These are phyloP conservation scores for Phania funesta DNA, from an alignment of 2,888 invertebrate species.

Conservation along the genomic window DNA sequence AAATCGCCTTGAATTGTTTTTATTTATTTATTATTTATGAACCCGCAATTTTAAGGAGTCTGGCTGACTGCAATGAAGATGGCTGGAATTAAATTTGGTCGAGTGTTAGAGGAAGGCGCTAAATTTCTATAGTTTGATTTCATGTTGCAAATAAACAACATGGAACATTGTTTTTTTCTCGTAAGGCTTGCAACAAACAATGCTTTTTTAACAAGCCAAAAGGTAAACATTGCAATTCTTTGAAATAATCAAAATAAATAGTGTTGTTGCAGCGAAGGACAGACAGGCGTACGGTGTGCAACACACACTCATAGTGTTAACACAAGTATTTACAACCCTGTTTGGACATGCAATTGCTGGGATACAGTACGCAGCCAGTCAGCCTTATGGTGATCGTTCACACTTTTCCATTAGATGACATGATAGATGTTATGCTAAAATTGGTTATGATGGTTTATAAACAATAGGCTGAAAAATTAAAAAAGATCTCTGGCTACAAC, in stretches of 20 bases:
- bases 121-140: conserved; percentile 52
- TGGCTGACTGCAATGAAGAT: conserved; percentile 11
- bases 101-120: conserved; percentile 61
- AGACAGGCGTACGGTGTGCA: neutral
- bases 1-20: conserved; percentile 60
- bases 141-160: conserved; percentile 26
- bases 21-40: conserved; percentile 69
- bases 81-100: conserved; percentile 29
- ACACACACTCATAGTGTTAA: conserved; percentile 23
- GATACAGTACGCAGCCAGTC: conserved; percentile 7
- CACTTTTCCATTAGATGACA: conserved; percentile 68
- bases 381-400: conserved; percentile 50
- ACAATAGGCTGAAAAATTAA: conserved; percentile 9
- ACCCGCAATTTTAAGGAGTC: conserved; percentile 62
- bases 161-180: neutral
- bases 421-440: conserved; percentile 69
- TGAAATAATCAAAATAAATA: conserved; percentile 59
- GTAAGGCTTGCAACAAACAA: conserved; percentile 39
- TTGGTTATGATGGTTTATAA: conserved; percentile 65
- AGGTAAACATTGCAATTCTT: conserved; percentile 66
- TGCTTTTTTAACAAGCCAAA: conserved; percentile 63
- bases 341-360: neutral
- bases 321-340: conserved; percentile 27
- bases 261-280: conserved; percentile 36
- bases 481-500: conserved; percentile 32